These are phyloP conservation scores for Nothobranchius kuhntae DNA, from an alignment of 2,113 vertebrate genomes.

Conservation along the genomic window DNA sequence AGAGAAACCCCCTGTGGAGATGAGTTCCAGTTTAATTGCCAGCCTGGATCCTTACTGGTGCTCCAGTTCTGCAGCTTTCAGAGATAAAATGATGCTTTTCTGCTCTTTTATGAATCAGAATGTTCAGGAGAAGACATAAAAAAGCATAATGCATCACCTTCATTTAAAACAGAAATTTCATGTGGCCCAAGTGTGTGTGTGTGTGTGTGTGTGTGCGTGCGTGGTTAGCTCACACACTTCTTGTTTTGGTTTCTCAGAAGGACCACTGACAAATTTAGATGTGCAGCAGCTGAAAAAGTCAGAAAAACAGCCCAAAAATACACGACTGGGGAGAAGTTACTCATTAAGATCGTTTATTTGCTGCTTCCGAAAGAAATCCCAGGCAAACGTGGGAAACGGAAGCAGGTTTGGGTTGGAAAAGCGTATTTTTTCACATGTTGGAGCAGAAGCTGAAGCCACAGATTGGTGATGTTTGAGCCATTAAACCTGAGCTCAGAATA, in stretches of 20 bases:
- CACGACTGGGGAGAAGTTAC: conserved; percentile 55
- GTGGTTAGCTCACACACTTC: conserved; percentile 53
- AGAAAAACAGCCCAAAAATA: conserved; percentile 51
- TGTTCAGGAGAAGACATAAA: too few relatives aligned
- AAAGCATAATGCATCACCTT: neutral
- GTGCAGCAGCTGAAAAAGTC: conserved; percentile 33
- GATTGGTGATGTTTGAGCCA: too few relatives aligned
- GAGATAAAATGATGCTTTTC: conserved; percentile 2
- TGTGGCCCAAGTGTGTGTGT: conserved; percentile 37
- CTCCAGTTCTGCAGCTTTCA: conserved; percentile 4
- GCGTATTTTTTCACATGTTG: neutral
- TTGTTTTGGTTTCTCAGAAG: conserved; percentile 63
- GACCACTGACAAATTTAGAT: conserved; percentile 57
- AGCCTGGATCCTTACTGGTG: neutral
- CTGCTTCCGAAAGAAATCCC: conserved; percentile 9
- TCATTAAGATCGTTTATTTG: conserved; percentile 41
- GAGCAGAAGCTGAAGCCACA: neutral
- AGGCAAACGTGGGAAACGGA: neutral
- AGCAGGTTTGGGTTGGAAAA: neutral
- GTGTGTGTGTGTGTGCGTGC: conserved; percentile 20
- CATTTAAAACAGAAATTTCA: conserved; percentile 60
- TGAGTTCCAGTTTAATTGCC: too few relatives aligned
- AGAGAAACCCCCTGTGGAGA: too few relatives aligned
- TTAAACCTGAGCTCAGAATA: too few relatives aligned
- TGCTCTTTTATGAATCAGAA: conserved; percentile 13